Percentiles rank a stretch among this genome's conserved stretches.
phyloP scores from a whole-genome alignment of 2,888 invertebrate species.

The Halocaridina rubra region DNA sequence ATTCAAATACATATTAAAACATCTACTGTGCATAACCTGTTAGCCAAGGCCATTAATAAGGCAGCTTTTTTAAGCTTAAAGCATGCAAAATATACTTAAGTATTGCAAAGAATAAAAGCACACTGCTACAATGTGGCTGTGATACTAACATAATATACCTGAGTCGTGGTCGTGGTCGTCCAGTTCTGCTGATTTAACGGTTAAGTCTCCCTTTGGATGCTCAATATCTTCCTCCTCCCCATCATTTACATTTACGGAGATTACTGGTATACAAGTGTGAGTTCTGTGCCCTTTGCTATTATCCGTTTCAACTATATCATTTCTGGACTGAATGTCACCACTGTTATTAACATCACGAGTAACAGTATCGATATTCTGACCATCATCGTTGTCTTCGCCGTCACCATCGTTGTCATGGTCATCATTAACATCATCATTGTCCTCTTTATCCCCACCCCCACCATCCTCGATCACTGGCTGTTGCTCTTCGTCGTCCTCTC shows the following conservation, averaged over 20 bases:
- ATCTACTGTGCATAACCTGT: no score
- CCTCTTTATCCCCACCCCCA: constrained; percentile 6
- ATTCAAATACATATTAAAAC: no score
- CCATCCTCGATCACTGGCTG: neutral
- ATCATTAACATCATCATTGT: neutral
- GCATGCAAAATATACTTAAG: no score
- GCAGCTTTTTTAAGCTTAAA: no score
- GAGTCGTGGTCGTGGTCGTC: constrained; percentile 61
- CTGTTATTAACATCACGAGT: no score
- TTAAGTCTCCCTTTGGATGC: constrained; percentile 31
- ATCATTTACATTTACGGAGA: neutral
- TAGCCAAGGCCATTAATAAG: no score
- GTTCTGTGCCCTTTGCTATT: no score
- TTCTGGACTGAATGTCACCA: no score
- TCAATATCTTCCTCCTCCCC: constrained; percentile 8
- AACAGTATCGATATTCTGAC: neutral
- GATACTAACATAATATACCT: constrained; percentile 63
- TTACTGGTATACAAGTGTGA: no score
- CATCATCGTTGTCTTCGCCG: neutral
- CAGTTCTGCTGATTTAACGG: constrained; percentile 38
- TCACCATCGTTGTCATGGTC: neutral
- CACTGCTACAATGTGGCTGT: constrained; percentile 43
- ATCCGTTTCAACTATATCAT: no score
- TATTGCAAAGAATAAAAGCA: neutral
- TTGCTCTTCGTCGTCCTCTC: constrained; percentile 41